These are phyloP conservation scores for Formica exsecta DNA, from an alignment of 1,140 invertebrate species.

Conservation along the genomic window DNA sequence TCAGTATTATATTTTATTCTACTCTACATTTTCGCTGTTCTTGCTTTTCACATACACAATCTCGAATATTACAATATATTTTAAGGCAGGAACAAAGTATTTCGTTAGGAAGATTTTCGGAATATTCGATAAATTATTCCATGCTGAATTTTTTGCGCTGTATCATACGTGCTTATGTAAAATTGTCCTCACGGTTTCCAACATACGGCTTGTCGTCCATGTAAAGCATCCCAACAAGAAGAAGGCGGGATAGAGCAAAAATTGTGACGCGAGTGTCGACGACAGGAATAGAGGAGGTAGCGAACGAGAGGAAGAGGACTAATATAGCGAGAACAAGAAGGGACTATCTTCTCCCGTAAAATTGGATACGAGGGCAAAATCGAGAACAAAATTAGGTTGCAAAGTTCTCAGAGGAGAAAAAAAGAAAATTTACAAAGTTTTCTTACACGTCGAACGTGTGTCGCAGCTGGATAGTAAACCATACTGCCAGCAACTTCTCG, in stretches of 20 bases:
- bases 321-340: conserved; percentile 51
- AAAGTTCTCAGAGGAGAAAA: conserved; percentile 37
- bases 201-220: conserved; percentile 15
- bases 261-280: conserved; percentile 53
- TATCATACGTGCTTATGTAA: conserved; percentile 59
- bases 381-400: conserved; percentile 51
- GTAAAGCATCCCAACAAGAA: conserved; percentile 47
- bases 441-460: conserved; percentile 35
- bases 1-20: background rate
- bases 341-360: conserved; percentile 49
- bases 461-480: conserved; percentile 48
- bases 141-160: conserved; percentile 8
- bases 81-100: conserved; percentile 2
- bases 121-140: conserved; percentile 59
- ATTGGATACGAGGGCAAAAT: conserved; percentile 60
- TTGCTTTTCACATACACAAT: conserved; percentile 1
- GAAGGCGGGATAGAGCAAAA: conserved; percentile 47
- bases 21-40: background rate
- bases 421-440: conserved; percentile 46
- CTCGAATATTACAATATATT: conserved; percentile 34
- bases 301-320: background rate
- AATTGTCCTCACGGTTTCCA: conserved; percentile 52
- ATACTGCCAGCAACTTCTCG: conserved; percentile 47
- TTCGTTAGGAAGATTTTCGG: conserved; percentile 13
- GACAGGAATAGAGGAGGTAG: conserved; percentile 5